Evolutionary conservation across 2,888 invertebrate species (phyloP), one percentile per base, ranked within the genome.

Genomic region (Dione vanillae): DNA sequence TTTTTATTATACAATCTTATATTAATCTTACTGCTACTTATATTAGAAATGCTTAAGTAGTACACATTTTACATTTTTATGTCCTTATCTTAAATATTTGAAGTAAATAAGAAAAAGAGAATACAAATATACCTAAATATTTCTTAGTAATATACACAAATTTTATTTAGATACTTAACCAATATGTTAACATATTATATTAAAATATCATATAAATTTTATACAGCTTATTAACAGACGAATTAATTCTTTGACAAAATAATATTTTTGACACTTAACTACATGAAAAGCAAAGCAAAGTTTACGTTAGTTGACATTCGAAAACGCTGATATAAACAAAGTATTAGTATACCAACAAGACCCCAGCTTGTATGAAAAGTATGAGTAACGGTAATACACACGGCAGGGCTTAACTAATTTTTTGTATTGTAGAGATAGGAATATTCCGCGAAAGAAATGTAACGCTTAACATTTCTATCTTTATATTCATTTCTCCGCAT

Each of bases 401-500:
- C 3, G 8, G 8, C 16, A 47, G 8, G 16, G 2, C n/a, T 45
- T 5, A 45, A 45, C n/a, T n/a, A 1, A 11, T 19, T 49, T 6
- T 49, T 3, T 12, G 11, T 49, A n/a, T n/a, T n/a, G 11, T 6
- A 49, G 0, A 9, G 47, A 19, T 12, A 12, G 7, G 16, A 11
- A 40, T 5, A 49, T 19, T 20, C 11, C 49, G 10, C 49, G 49
- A 56, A 40, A 40, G 16, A 16, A 16, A 61, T 16, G 12, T 45
- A 35, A 35, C n/a, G 10, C 20, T 27, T 61, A 61, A 35, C 61
- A 19, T 61, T 45, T 16, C 43, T 27, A 61, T 45, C 27, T 61
- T 16, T 61, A 61, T 61, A 64, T 64, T 64, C 47, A 64, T 49
- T 64, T 64, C 64, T 37, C 37, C 49, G 49, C 49, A 64, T 64